phyloP scores from a whole-genome alignment of 2,113 vertebrate genomes.

The Rattus rattus region DNA sequence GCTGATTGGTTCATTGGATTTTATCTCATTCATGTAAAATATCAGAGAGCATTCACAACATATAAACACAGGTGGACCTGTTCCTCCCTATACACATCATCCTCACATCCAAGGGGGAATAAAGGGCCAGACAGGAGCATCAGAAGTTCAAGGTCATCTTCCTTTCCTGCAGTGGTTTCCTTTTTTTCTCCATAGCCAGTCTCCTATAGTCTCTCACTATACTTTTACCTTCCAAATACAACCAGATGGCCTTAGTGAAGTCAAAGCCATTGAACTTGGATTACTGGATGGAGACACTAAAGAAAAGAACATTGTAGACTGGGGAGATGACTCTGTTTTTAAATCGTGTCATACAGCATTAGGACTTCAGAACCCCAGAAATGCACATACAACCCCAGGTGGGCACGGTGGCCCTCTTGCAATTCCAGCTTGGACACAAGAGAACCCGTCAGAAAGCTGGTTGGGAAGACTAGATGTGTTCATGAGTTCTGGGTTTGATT shows the following conservation, averaged over 20 bases:
- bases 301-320: neutral
- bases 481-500: neutral
- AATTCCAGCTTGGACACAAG: neutral
- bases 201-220: neutral
- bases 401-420: neutral
- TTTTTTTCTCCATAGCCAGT: neutral
- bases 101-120: neutral
- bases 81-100: neutral
- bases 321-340: neutral
- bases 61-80: neutral
- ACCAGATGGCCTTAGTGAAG: neutral
- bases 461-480: neutral
- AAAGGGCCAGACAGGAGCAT: neutral
- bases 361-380: neutral
- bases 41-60: neutral
- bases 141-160: neutral
- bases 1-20: neutral
- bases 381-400: neutral
- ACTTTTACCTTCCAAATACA: neutral
- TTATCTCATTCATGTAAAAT: neutral
- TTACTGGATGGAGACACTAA: neutral
- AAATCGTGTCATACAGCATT: neutral
- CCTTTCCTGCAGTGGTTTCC: neutral
- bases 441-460: neutral
- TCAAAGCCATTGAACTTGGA: neutral